These are phyloP conservation scores for Micrastur ruficollis DNA, from an alignment of 2,797 vertebrate species.

Conservation along the genomic window DNA sequence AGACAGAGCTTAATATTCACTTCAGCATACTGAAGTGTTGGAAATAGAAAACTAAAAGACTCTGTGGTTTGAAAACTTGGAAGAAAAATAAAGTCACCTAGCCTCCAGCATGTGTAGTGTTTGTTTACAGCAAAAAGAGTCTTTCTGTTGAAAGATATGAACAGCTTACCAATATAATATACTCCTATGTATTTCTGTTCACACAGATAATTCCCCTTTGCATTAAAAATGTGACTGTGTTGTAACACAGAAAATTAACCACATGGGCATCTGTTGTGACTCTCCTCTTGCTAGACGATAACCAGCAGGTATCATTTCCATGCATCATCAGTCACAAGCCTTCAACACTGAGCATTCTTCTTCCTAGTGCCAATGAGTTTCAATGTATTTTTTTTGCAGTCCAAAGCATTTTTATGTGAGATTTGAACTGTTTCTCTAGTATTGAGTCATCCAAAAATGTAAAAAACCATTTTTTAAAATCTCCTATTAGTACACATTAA, in stretches of 20 bases:
- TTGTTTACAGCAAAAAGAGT: neutral
- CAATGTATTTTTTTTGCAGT: neutral
- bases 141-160: neutral
- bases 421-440: neutral
- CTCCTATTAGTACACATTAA: neutral
- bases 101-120: neutral
- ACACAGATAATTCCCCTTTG: neutral
- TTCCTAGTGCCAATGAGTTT: neutral
- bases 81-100: neutral
- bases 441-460: neutral
- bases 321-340: neutral
- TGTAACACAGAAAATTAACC: neutral
- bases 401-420: neutral
- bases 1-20: neutral
- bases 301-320: neutral
- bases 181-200: accelerated
- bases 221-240: neutral
- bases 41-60: neutral
- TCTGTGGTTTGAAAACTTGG: neutral
- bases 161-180: neutral
- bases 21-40: neutral
- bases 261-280: neutral
- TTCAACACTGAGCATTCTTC: neutral
- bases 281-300: neutral
- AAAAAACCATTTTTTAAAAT: neutral